These are phyloP conservation scores for Philaethria dido DNA, from an alignment of 2,888 invertebrate genomes.

Conservation along the genomic window DNA sequence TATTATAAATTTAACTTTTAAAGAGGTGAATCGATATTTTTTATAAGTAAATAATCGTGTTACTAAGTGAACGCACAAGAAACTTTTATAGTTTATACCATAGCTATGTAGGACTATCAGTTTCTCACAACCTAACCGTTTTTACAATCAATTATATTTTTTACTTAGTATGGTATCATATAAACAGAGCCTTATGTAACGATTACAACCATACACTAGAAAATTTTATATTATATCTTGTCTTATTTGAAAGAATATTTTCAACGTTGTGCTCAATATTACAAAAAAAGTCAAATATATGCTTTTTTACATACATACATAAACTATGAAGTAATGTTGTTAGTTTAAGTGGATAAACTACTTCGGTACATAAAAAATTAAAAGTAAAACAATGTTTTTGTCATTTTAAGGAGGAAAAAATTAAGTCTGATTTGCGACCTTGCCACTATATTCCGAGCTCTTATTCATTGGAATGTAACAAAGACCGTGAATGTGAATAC, in stretches of 20 bases:
- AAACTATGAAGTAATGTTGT: not conserved
- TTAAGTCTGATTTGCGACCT: constrained; percentile 52
- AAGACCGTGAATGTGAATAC: constrained; percentile 58
- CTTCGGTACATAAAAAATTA: not conserved
- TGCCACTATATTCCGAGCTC: constrained; percentile 58
- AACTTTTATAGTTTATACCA: not conserved
- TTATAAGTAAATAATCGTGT: not conserved
- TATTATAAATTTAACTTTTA: no score
- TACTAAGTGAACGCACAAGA: constrained; percentile 1
- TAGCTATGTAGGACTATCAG: constrained; percentile 16
- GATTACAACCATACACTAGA: constrained; percentile 8
- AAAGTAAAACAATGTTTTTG: constrained; percentile 4
- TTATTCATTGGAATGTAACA: constrained; percentile 61
- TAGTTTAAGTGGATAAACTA: not conserved
- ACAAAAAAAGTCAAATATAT: no score
- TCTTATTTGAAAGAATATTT: not conserved
- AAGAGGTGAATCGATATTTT: no score
- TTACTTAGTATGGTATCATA: not conserved
- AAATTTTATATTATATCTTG: not conserved
- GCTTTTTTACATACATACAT: not conserved
- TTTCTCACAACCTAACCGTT: constrained; percentile 22
- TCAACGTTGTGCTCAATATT: not conserved
- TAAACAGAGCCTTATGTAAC: constrained; percentile 13
- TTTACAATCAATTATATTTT: constrained; percentile 3
- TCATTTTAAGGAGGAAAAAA: constrained; percentile 27